Conservation (phyloP, 1,140 invertebrate genomes). For the Epicauta chinensis region DNA sequence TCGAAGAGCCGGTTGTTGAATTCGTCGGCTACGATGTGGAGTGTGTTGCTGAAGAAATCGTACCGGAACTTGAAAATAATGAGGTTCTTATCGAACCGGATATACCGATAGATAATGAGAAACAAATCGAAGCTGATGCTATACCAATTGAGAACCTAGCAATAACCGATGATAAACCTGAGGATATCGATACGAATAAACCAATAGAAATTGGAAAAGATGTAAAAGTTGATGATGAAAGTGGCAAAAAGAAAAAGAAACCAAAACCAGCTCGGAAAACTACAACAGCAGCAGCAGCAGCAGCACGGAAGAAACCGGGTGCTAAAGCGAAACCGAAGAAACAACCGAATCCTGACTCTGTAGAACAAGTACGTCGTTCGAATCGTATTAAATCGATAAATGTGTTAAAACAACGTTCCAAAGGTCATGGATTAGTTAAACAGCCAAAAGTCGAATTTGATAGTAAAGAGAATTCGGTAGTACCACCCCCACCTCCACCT, state of each 20-base stretch:
- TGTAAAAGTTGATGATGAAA: slow-evolving; percentile 10
- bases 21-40: slow-evolving; percentile 14
- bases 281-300: no score
- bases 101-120: background rate
- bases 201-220: slow-evolving; percentile 3
- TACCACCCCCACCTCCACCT: background rate
- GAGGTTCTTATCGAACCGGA: slow-evolving; percentile 3
- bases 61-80: background rate
- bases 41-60: slow-evolving; percentile 20
- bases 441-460: slow-evolving; percentile 37
- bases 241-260: slow-evolving; percentile 1
- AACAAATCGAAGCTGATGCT: slow-evolving; percentile 17
- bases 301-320: slow-evolving; percentile 5
- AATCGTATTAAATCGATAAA: slow-evolving; percentile 54
- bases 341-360: slow-evolving; percentile 10
- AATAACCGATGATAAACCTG: no score
- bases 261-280: slow-evolving; percentile 10
- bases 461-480: slow-evolving; percentile 24
- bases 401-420: slow-evolving; percentile 50
- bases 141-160: no score
- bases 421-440: slow-evolving; percentile 50
- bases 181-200: slow-evolving; percentile 6
- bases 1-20: slow-evolving; percentile 11
- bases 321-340: slow-evolving; percentile 11
- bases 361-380: slow-evolving; percentile 45